These are phyloP conservation scores for Pungitius pungitius DNA, from an alignment of 2,113 vertebrate genomes.

Conservation along the genomic window DNA sequence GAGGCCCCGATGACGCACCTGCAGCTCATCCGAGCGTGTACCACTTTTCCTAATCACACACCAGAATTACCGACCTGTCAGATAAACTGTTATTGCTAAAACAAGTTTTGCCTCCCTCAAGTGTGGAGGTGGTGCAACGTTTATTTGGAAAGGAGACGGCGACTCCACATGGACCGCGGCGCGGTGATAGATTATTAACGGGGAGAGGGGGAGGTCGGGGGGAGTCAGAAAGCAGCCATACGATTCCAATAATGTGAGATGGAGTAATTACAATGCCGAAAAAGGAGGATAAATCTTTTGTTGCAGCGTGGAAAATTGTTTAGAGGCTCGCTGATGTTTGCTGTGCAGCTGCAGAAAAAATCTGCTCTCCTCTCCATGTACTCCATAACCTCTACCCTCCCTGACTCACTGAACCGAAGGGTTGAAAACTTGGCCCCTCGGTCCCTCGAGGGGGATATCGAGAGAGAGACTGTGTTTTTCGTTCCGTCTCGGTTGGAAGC, in stretches of 20 bases:
- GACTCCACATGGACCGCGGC: slow-evolving; percentile 29
- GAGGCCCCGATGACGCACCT: slow-evolving; percentile 37
- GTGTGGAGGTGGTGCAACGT: slow-evolving; percentile 49
- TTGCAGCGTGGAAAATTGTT: slow-evolving; percentile 15
- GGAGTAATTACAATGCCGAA: slow-evolving; percentile 24
- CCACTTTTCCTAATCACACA: slow-evolving; percentile 45
- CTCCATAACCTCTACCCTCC: slow-evolving; percentile 55
- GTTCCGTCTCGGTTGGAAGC: slow-evolving; percentile 39
- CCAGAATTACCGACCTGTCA: slow-evolving; percentile 49
- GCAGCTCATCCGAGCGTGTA: slow-evolving; percentile 31
- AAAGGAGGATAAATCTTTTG: slow-evolving; percentile 29
- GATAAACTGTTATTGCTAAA: slow-evolving; percentile 58
- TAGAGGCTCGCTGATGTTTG: slow-evolving; percentile 30
- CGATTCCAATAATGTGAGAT: slow-evolving; percentile 45
- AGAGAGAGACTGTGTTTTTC: slow-evolving; percentile 46
- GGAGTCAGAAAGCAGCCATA: slow-evolving; percentile 31
- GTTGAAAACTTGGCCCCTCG: slow-evolving; percentile 57
- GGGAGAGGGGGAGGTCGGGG: slow-evolving; percentile 18
- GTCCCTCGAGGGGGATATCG: slow-evolving; percentile 43
- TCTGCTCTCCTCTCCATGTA: slow-evolving; percentile 14
- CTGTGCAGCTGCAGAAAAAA: slow-evolving; percentile 40
- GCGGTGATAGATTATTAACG: slow-evolving; percentile 55
- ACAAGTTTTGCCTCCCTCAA: slow-evolving; percentile 36
- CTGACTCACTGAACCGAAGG: slow-evolving; percentile 48
- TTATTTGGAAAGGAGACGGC: slow-evolving; percentile 55